Base-by-base conservation (phyloP, 2,888 invertebrate species). In the Corbicula japonica region DNA sequence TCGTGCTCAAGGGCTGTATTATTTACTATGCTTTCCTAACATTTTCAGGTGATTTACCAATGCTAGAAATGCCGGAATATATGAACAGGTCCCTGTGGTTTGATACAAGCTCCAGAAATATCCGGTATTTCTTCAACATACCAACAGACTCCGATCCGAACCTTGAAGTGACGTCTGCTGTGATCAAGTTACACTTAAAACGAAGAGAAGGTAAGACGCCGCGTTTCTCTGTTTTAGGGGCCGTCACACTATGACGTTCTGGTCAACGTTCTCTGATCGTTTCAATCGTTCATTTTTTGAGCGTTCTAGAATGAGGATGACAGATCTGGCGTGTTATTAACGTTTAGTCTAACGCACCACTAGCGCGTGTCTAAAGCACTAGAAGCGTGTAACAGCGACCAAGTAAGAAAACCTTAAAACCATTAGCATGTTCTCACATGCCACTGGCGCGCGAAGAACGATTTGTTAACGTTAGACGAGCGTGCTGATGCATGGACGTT, bases 81-180 rank as follows among this genome's bases (percentile, higher is more conserved):
- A 70, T 83, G 56, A 80, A 83, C 60, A 23, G 83, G 21, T 72
- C 83, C 0, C 60, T 83, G 23, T 83, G 83, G 83, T 83, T 83
- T 35, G 83, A 83, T 56, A 73, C 80, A 2, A 70, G 70, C 52
- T 80, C 80, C 3, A 68, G 73, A n/a, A 72, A 78, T 32, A 70
- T 80, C n/a, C 68, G 80, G 12, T 78, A 76, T 30, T 83, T 68
- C 58, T 83, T 83, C 38, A 35, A 71, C 32, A 52, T 83, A 15
- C 56, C 70, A 4, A 50, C 56, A 12, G 56, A 65, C 34, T 28
- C 38, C 10, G 83, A 83, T 52, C 80, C 83, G 1, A 76, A 76
- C 34, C 50, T 73, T 0, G 75, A 74, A 6, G 73, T 83, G 5
- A 80, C 77, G 5, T 78, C 80, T 10, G 77, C 83, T 10, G 58